Conservation (phyloP, 1,140 invertebrate genomes). For the Drosophila repleta region DNA sequence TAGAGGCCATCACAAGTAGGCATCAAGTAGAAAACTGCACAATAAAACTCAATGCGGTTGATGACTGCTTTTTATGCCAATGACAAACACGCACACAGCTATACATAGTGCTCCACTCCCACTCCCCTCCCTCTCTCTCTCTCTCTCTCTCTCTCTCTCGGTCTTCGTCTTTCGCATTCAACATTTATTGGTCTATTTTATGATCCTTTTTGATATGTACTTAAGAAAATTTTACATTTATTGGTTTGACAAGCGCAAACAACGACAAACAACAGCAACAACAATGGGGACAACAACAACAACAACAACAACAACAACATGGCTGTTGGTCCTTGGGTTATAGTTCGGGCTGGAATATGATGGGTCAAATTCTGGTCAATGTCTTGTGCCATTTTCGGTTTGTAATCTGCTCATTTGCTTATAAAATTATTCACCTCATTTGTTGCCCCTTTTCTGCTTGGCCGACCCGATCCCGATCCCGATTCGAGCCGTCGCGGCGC, state of each 20-base stretch:
- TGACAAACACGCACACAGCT: slow-evolving; percentile 14
- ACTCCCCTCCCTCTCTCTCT: too few relatives aligned
- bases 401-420: slow-evolving; percentile 81
- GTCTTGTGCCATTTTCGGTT: slow-evolving; percentile 73
- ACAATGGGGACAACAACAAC: not conserved
- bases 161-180: slow-evolving; percentile 40
- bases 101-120: not conserved
- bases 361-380: slow-evolving; percentile 57
- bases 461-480: not conserved
- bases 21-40: slow-evolving; percentile 68
- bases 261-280: slow-evolving; percentile 29
- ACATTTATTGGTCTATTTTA: slow-evolving; percentile 81
- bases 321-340: slow-evolving; percentile 13
- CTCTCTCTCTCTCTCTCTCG: not conserved
- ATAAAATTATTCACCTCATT: slow-evolving; percentile 81
- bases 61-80: slow-evolving; percentile 51
- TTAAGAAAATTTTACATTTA: slow-evolving; percentile 81
- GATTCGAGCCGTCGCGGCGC: not conserved
- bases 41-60: slow-evolving; percentile 68
- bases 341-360: slow-evolving; percentile 40
- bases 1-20: slow-evolving; percentile 27
- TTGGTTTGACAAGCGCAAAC: slow-evolving; percentile 75
- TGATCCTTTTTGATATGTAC: slow-evolving; percentile 79
- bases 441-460: slow-evolving; percentile 78
- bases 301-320: slow-evolving; percentile 20